Evolutionary conservation across 2,113 vertebrate species (phyloP), one percentile per base, ranked within the genome.

Genomic region (Saccopteryx leptura): DNA sequence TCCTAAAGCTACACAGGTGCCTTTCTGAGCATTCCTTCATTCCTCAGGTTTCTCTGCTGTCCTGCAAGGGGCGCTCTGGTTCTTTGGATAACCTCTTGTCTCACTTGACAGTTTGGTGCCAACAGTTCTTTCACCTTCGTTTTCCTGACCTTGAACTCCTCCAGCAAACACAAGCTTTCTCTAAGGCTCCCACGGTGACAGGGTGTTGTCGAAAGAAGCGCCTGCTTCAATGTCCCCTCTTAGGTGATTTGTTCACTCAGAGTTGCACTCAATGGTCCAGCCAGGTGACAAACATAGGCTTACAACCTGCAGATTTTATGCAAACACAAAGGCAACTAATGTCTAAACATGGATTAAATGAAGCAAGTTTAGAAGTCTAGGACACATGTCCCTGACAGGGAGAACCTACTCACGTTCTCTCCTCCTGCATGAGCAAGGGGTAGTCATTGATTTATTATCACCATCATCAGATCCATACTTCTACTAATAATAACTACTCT

Each of bases 41-140:
- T 78, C 31, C 71, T 92, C 54, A 72, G 72, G 9, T 93, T 96
- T 76, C 83, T 60, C 28, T 1, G 17, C 46, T 81, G 48, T 85
- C 92, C 95, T 96, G 48, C 14, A 80, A 21, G 95, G 33, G 92
- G 93, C 9, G 39, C 90, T 97, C 66, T 94, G 4, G 90, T 50
- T 94, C 90, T 90, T 96, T 83, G 66, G 33, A 94, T 93, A 96
- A 28, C 1, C 56, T 78, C 66, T 52, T 17, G 0, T 26, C 86
- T 85, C 26, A 9, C 54, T 8, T 79, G 66, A 82, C 14, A 52
- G 74, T 69, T 48, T 61, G 48, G 3, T 92, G n/a, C n/a, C 88
- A 15, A 60, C 4, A n/a, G 48, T 54, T 18, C 65, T 94, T 94
- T 75, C 68, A 71, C 4, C 58, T 66, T 68, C 12, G 28, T 93